A percentile compares a stretch with the other conserved stretches of the same genome.
phyloP scores from a whole-genome alignment of 1,140 invertebrate genomes.

The Bathynomus jamesi region DNA sequence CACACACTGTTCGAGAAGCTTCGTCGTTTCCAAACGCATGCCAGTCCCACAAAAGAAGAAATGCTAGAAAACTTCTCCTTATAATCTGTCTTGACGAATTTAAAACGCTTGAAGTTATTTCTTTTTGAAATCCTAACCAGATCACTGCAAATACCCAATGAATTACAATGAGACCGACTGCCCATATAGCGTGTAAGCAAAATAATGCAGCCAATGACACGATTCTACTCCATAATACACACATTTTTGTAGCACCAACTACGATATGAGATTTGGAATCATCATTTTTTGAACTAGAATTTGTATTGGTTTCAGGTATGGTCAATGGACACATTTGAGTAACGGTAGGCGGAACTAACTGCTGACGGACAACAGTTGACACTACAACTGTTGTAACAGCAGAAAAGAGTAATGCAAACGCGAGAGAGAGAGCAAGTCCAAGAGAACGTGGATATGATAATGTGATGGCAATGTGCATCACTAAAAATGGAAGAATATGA shows the following conservation, averaged over 20 bases:
- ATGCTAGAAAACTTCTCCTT: conserved; percentile 22
- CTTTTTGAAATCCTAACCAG: conserved; percentile 27
- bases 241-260: conserved; percentile 23
- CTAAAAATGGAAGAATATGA: conserved; percentile 28
- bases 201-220: conserved; percentile 25
- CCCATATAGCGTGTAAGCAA: conserved; percentile 22
- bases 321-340: conserved; percentile 21
- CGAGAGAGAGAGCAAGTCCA: conserved; percentile 13
- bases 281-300: conserved; percentile 16
- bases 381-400: conserved; percentile 21
- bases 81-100: conserved; percentile 14
- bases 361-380: conserved; percentile 17
- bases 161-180: conserved; percentile 12
- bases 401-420: conserved; percentile 18
- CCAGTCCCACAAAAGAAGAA: conserved; percentile 31
- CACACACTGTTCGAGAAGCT: conserved; percentile 21
- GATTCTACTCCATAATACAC: conserved; percentile 27
- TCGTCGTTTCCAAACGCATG: conserved; percentile 22
- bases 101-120: conserved; percentile 13
- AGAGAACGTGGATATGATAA: conserved; percentile 2
- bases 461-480: conserved; percentile 23
- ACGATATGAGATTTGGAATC: conserved; percentile 19
- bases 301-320: neutral
- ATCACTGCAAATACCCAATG: conserved; percentile 28
- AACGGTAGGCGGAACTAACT: conserved; percentile 26